Percentiles rank a stretch among this genome's conserved stretches.
Conservation (phyloP, 2,888 invertebrate genomes). For the Morpho helenor region DNA sequence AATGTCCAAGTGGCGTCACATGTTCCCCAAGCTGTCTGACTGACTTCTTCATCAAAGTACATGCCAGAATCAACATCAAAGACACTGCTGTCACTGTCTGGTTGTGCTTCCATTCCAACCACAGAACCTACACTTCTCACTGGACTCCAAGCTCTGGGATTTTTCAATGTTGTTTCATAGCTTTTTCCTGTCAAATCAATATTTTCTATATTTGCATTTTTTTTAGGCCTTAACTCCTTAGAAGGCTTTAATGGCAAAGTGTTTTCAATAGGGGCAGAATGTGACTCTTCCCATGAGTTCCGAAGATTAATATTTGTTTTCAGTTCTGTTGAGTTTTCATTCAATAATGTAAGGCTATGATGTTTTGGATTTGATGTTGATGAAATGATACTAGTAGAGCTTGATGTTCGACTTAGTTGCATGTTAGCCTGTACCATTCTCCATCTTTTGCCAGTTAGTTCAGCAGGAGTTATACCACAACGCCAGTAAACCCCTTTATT, state of each 20-base stretch:
- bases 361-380: slow-evolving; percentile 81
- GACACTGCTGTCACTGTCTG: slow-evolving; percentile 89
- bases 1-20: slow-evolving; percentile 90
- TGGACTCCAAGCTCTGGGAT: slow-evolving; percentile 92
- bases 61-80: slow-evolving; percentile 90
- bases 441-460: slow-evolving; percentile 94
- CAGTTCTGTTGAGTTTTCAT: slow-evolving; percentile 57
- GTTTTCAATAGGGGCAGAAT: slow-evolving; percentile 86
- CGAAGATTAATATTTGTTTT: slow-evolving; percentile 76
- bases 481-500: slow-evolving; percentile 91
- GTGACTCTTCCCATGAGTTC: slow-evolving; percentile 84
- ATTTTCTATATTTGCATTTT: slow-evolving; percentile 54
- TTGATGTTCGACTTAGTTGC: slow-evolving; percentile 90
- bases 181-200: slow-evolving; percentile 82
- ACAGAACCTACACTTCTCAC: slow-evolving; percentile 93
- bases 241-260: slow-evolving; percentile 79
- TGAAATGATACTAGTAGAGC: slow-evolving; percentile 85
- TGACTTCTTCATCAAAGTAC: slow-evolving; percentile 88
- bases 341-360: slow-evolving; percentile 81
- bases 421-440: slow-evolving; percentile 87
- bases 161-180: slow-evolving; percentile 86
- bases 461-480: slow-evolving; percentile 85
- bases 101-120: slow-evolving; percentile 91
- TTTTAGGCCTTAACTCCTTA: slow-evolving; percentile 52
- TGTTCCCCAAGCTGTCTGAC: slow-evolving; percentile 87